These are phyloP conservation scores for Apantesis nais DNA, from an alignment of 2,888 invertebrate species.

Conservation along the genomic window DNA sequence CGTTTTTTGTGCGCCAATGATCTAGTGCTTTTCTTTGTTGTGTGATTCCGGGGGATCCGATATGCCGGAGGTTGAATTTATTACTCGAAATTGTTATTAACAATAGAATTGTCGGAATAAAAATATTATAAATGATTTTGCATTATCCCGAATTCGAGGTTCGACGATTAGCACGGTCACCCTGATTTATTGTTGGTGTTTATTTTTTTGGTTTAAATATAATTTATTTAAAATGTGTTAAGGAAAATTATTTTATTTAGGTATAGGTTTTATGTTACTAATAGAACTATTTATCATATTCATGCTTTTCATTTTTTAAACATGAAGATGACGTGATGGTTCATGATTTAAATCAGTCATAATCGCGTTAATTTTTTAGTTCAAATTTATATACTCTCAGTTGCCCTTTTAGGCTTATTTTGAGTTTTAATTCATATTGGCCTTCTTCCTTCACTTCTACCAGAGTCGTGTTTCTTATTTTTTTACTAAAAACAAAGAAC, in stretches of 20 bases:
- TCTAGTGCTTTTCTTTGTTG: conserved; percentile 75
- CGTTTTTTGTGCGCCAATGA: conserved; percentile 71
- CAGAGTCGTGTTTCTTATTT: too few relatives aligned
- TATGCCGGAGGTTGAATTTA: conserved; percentile 65
- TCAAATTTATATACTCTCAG: too few relatives aligned
- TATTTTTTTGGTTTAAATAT: conserved; percentile 33
- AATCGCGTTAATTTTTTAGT: too few relatives aligned
- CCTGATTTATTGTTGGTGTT: conserved; percentile 46
- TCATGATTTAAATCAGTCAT: not conserved
- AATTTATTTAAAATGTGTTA: conserved; percentile 31
- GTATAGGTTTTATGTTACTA: conserved; percentile 27
- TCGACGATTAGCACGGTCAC: conserved; percentile 53
- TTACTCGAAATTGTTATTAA: conserved; percentile 56
- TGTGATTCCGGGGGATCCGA: conserved; percentile 68
- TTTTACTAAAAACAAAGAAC: too few relatives aligned
- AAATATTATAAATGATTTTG: conserved; percentile 55
- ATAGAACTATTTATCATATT: conserved; percentile 25
- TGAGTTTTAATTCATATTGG: too few relatives aligned
- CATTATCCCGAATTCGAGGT: conserved; percentile 52
- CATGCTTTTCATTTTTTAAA: not conserved
- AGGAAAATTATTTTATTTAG: conserved; percentile 35
- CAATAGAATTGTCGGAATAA: conserved; percentile 53
- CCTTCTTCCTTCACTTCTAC: too few relatives aligned
- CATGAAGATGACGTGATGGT: not conserved
- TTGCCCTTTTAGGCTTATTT: too few relatives aligned